Evolutionary conservation across 2,888 invertebrate species (phyloP), one percentile per base, ranked within the genome.

Genomic region (Leucoma salicis): DNA sequence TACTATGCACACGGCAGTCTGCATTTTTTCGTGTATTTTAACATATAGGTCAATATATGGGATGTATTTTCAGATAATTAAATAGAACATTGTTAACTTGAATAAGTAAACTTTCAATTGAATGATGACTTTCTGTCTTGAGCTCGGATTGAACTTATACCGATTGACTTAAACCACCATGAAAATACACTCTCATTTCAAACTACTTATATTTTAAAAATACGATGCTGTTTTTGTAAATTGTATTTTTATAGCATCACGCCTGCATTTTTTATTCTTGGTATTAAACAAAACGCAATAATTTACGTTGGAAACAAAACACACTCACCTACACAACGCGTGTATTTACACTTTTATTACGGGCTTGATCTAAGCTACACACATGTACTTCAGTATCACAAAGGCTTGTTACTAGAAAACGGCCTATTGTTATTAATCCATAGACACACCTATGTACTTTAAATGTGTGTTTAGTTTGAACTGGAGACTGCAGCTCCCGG

Each of bases 381-480:
- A 35, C 50, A 47, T 49, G 39, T 63, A 71, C 64, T 66, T 71
- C 73, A 66, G 71, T 76, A 72, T 75, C 72, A 86, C 86, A 86
- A 85, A 81, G 83, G 82, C 78, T 66, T 76, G 74, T 84, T 83
- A 82, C 71, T 65, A 66, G 77, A 72, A 83, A 85, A 87, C 69
- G 62, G 70, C 68, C 85, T 72, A 86, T 88, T 87, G 87, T 87
- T 78, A 65, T 64, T 71, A 75, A 63, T 74, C 73, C 72, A 80
- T 77, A 78, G 77, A 75, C 68, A 58, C 57, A 59, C 63, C 74
- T 76, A 78, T 72, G 70, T 63, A 63, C 66, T 63, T 65, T 74
- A 68, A 77, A 79, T 75, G 72, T 68, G 67, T 81, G 78, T 83
- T 83, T 78, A 63, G 61, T 48, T 68, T 70, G 78, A 82, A 85